phyloP scores from a whole-genome alignment of 1,140 invertebrate species.

The Neotoxoptera formosana region DNA sequence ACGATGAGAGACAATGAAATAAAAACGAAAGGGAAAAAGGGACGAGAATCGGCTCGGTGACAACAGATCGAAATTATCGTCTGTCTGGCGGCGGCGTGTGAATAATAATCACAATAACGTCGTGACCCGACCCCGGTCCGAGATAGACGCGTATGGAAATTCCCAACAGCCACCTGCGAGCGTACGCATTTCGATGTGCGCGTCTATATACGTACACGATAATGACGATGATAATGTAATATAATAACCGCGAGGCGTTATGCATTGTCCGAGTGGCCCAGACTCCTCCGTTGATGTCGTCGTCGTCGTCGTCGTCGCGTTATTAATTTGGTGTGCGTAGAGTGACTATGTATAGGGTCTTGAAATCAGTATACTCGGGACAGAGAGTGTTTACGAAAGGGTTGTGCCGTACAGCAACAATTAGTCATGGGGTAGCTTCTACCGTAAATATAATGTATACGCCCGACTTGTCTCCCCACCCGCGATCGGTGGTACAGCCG shows the following conservation, averaged over 20 bases:
- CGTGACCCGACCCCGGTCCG: neutral
- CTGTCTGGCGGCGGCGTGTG: constrained; percentile 28
- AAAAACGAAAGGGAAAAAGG: neutral
- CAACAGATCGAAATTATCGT: constrained; percentile 23
- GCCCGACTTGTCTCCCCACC: neutral
- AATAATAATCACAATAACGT: constrained; percentile 1
- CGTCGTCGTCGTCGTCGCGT: neutral
- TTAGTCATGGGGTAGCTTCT: neutral
- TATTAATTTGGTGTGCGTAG: neutral
- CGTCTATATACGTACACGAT: neutral
- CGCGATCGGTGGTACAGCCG: neutral
- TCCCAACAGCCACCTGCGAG: neutral
- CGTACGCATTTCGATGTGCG: neutral
- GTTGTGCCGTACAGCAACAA: neutral
- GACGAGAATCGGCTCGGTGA: constrained; percentile 12
- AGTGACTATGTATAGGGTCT: neutral
- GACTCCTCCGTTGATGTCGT: neutral
- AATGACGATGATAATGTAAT: neutral
- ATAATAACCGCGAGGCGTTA: neutral
- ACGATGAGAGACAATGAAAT: neutral
- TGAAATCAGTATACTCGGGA: neutral
- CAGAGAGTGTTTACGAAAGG: neutral
- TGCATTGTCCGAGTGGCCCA: neutral
- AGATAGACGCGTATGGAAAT: neutral
- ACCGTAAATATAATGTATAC: neutral